phyloP scores from a whole-genome alignment of 2,888 invertebrate species.

The Tachina grossa region DNA sequence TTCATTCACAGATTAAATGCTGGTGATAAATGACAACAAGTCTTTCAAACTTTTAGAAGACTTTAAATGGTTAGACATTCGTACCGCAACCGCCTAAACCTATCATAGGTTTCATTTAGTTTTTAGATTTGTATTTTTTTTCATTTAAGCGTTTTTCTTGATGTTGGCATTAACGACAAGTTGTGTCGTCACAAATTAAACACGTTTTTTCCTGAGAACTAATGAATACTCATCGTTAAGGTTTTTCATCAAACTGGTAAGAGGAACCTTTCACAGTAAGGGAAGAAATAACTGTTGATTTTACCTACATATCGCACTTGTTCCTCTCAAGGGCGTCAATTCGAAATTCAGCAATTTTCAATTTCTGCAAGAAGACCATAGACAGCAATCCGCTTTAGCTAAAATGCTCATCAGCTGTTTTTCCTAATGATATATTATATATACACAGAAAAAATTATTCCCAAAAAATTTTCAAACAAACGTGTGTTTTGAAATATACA shows the following conservation, averaged over 20 bases:
- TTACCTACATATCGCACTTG: too few species aligned
- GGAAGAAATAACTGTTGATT: neutral
- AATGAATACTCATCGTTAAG: constrained; percentile 78
- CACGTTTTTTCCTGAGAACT: constrained; percentile 81
- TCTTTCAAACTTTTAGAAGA: constrained; percentile 52
- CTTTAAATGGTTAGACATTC: constrained; percentile 23
- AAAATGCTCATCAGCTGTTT: too few species aligned
- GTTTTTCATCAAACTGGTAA: constrained; percentile 19
- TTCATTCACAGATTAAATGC: constrained; percentile 76
- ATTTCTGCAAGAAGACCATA: too few species aligned
- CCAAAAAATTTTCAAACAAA: too few species aligned
- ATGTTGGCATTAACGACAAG: constrained; percentile 66
- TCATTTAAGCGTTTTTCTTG: constrained; percentile 29
- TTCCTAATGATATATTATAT: too few species aligned
- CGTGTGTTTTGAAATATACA: too few species aligned
- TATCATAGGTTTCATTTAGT: constrained; percentile 52
- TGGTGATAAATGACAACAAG: constrained; percentile 73
- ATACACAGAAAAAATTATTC: too few species aligned
- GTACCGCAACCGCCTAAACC: constrained; percentile 48
- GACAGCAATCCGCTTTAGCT: too few species aligned
- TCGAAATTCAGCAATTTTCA: too few species aligned
- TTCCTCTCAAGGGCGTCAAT: neutral
- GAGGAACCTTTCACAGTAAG: neutral
- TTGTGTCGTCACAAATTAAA: constrained; percentile 82
- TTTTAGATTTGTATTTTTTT: neutral